Base-by-base conservation (phyloP, 2,113 vertebrate genomes). In the Lagopus muta region DNA sequence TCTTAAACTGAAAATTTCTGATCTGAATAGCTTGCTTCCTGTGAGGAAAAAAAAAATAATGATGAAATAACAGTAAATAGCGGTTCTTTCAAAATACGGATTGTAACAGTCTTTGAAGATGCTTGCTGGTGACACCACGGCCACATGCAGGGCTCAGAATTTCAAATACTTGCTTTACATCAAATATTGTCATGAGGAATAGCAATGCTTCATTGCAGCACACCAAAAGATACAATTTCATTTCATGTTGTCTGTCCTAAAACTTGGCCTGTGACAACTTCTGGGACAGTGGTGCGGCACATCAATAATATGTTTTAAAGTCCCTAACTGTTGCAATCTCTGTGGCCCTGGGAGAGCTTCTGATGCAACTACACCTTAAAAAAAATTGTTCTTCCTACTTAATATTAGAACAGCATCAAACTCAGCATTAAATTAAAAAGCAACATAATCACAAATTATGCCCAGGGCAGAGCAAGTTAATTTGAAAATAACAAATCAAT, bases 401-500 rank as follows among this genome's bases (percentile, higher is more conserved):
- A 80, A 24, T 34, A 64, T 18, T 25, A 40, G 30, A 32, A 52
- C 32, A n/a, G 27, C 40, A 83, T 57, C 11, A 40, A 54, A 74
- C 9, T 73, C 64, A 66, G 17, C 14, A 88, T 27, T 70, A 65
- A 58, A 62, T 65, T 18, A 25, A 55, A 88, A 82, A 88, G 2
- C 5, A 82, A 55, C 14, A 18, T 34, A 43, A 14, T 77, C 18
- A 18, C 15, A 27, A 43, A 85, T 73, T 65, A 57, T 62, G 11
- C 38, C 50, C 24, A 83, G 30, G 20, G 30, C 13, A 66, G 34
- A 40, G 21, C 2, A 74, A 32, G 20, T 70, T 83, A 81, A 83
- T 84, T 60, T 90, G 55, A 92, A 96, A 80, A 62, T 15, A 88
- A 27, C 22, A 90, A 77, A 86, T 77, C 72, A 62, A 70, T 7